Evolutionary conservation across 2,888 invertebrate species (phyloP).

Genomic region (Silvanus unidentatus): DNA sequence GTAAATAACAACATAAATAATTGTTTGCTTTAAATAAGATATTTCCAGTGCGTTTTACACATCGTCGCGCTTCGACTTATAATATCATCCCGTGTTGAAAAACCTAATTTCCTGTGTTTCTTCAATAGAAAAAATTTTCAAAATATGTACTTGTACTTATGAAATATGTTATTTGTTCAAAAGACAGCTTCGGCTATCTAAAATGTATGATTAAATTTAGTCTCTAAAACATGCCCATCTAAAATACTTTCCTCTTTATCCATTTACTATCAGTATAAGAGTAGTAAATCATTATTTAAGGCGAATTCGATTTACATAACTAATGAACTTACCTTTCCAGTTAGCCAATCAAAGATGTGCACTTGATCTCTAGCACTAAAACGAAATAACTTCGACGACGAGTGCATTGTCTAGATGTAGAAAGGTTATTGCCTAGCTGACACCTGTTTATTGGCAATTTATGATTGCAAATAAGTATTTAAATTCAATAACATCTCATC

Average conservation of each 20-base stretch:
- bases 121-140: slow-evolving; percentile 1
- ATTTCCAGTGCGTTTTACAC: no score
- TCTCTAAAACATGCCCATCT: slow-evolving; percentile 16
- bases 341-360: slow-evolving; percentile 15
- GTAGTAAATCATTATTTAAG: slow-evolving; percentile 41
- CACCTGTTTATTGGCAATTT: slow-evolving; percentile 23
- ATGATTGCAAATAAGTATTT: slow-evolving; percentile 19
- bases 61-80: no score
- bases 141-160: slow-evolving; percentile 3
- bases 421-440: slow-evolving; percentile 17
- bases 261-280: slow-evolving; percentile 28
- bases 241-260: slow-evolving; percentile 22
- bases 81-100: no score
- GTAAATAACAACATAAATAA: no score
- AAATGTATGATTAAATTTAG: slow-evolving; percentile 17
- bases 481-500: slow-evolving; percentile 17
- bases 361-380: not conserved
- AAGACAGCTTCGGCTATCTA: not conserved
- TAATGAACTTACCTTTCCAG: slow-evolving; percentile 38
- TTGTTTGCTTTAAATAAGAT: no score
- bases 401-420: slow-evolving; percentile 8
- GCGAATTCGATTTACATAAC: slow-evolving; percentile 42
- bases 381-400: not conserved
- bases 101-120: no score
- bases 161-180: slow-evolving; percentile 17